Base-by-base conservation (phyloP, 2,797 vertebrate species). In the Onychomys leucogaster region DNA sequence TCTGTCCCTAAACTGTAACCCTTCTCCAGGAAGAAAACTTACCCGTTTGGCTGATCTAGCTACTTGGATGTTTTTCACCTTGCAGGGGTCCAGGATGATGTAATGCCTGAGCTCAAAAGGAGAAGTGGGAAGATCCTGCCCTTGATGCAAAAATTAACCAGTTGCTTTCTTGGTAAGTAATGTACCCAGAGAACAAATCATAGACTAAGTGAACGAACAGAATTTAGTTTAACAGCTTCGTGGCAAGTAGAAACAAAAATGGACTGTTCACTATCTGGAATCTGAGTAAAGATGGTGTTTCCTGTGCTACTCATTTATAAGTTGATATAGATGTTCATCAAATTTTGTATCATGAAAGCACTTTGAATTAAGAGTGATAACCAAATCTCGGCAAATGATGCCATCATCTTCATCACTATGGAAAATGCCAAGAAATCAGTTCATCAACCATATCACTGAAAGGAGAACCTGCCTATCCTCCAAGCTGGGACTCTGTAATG, bases 211-310 rank as follows among this genome's bases (percentile, higher is more conserved):
- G 52, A 77, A 43, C 71, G 34, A 57, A 25, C 37, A 14, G 32
- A 21, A 59, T 82, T 77, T 65, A 27, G 8, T 59, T 23, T 85
- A 34, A 90, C 43, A 63, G 49, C 9, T 89, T 89, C 43, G 6
- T 21, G 43, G 67, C 21, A 90, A 89, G 89, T 57, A 61, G 25
- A 75, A 65, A 67, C 13, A 75, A n/a, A 89, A 91, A 49, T 17
- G 12, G 16, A 52, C 14, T 37, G 6, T 25, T 76, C 5, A 63
- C 43, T 65, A 52, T 49, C 77, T 89, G 78, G 89, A 94, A 89
- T 84, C 46, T 81, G n/a, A 94, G 80, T 65, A 41, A 92, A 92
- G 57, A 88, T 63, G 67, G 25, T 37, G 65, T 37, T 65, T 89
- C 10, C n/a, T 61, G 12, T 25, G 34, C 13, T 57, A 55, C 57